Evolutionary conservation across 2,797 vertebrate species (phyloP).

Genomic region (Macropodus opercularis): DNA sequence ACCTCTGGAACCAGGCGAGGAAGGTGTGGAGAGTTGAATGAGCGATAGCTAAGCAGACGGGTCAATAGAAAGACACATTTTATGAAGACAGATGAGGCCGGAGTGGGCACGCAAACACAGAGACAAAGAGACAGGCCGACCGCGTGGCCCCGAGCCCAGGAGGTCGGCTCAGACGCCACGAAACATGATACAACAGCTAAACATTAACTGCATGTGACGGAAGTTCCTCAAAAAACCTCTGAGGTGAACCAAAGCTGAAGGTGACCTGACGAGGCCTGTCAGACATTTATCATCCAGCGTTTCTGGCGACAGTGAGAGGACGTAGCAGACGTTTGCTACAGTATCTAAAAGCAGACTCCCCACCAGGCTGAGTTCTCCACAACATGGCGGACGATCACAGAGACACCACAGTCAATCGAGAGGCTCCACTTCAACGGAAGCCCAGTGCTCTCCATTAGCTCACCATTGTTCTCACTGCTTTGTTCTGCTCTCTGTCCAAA

Average conservation of each 20-base stretch:
- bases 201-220: constrained; percentile 37
- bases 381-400: constrained; percentile 41
- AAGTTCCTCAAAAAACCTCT: constrained; percentile 8
- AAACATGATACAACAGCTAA: constrained; percentile 51
- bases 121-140: constrained; percentile 72
- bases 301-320: constrained; percentile 17
- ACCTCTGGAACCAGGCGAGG: constrained; percentile 64
- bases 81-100: constrained; percentile 74
- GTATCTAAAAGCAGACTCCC: constrained; percentile 23
- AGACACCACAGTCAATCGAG: constrained; percentile 36
- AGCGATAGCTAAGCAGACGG: constrained; percentile 67
- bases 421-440: constrained; percentile 21
- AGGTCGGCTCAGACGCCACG: constrained; percentile 54
- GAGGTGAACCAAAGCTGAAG: constrained; percentile 29
- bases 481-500: constrained; percentile 31
- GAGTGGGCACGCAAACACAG: constrained; percentile 61
- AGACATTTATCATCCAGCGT: constrained; percentile 3
- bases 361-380: constrained; percentile 22
- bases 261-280: constrained; percentile 19
- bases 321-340: constrained; percentile 16
- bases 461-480: constrained; percentile 31
- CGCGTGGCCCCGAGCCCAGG: constrained; percentile 57
- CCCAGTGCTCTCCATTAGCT: constrained; percentile 45
- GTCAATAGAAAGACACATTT: constrained; percentile 63
- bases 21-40: constrained; percentile 24